Percentiles rank a stretch among this genome's conserved stretches.
Conservation (phyloP, 2,797 vertebrate genomes). For the Megalops cyprinoides region DNA sequence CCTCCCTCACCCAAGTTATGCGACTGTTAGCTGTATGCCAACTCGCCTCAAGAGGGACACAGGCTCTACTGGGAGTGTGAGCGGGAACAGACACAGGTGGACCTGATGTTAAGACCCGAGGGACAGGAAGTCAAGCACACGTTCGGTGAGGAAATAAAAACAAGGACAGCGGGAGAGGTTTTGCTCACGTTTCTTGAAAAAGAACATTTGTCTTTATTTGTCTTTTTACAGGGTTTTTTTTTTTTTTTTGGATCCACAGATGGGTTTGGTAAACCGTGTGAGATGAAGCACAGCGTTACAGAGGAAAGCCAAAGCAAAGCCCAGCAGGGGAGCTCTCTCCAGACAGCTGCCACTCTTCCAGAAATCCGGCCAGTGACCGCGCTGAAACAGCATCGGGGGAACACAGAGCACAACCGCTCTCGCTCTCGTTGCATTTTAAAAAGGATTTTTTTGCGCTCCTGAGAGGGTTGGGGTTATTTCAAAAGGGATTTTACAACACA, state of each 20-base stretch:
- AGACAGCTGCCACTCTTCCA: neutral
- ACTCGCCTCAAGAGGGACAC: no score
- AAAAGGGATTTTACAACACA: neutral
- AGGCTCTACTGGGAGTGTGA: no score
- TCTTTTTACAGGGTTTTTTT: slow-evolving; percentile 9
- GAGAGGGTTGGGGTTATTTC: neutral
- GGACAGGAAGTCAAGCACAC: neutral
- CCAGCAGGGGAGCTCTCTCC: neutral
- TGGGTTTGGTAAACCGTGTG: slow-evolving; percentile 35
- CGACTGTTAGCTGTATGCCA: no score
- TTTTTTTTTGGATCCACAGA: neutral
- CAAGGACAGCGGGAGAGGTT: slow-evolving; percentile 23
- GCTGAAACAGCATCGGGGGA: neutral
- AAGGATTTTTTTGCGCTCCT: neutral
- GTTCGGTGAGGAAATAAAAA: neutral
- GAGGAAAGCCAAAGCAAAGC: neutral
- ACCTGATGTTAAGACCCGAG: neutral
- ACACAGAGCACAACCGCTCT: neutral
- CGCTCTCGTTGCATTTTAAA: neutral
- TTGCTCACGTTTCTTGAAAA: slow-evolving; percentile 55
- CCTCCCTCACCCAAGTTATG: neutral
- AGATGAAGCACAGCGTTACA: slow-evolving; percentile 31
- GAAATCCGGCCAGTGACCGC: neutral
- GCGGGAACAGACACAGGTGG: neutral
- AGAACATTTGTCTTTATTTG: slow-evolving; percentile 35